Base-by-base conservation (phyloP, 2,797 vertebrate genomes). In the Enteromius viviparus region DNA sequence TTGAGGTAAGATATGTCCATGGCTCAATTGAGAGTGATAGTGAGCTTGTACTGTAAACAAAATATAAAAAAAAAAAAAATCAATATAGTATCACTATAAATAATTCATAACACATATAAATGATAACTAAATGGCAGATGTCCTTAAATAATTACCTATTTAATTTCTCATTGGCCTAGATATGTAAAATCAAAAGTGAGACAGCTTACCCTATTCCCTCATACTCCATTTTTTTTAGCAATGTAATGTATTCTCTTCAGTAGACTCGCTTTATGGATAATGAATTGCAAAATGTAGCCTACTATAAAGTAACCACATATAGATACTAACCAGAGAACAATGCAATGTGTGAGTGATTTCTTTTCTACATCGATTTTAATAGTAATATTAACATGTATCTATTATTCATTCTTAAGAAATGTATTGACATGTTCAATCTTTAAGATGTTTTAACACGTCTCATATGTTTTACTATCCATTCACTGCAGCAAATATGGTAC, bases 391-490 rank as follows among this genome's bases (percentile, higher is more conserved):
- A 9, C 1, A 2, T 74, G 29, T 64, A 64, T 12, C 14, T 64
- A 17, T 21, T 37, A 15, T 23, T 37, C 71, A 32, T 55, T 75
- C 29, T 19, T 60, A 40, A 26, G 8, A 11, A 42, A 42, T 76
- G 7, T 42, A 42, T 53, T n/a, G 29, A 72, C 69, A 49, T 1
- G 6, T 34, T 17, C 12, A 15, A 15, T 34, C n/a, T 42, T 64
- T 21, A 60, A 60, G 26, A 76, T 19, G 37, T 66, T 78, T 78
- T 66, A 66, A 45, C 15, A 29, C 37, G 72, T 77, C n/a, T 65
- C 6, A n/a, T n/a, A 12, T 70, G 53, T 42, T 58, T 40, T 37
- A 80, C n/a, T 29, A 14, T 55, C 23, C 15, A 40, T 58, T 23
- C 34, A 60, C 23, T 58, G 9, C 3, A 3, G 2, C 23, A 71